Base-by-base conservation (phyloP, 2,888 invertebrate species). In the Brenthis ino region DNA sequence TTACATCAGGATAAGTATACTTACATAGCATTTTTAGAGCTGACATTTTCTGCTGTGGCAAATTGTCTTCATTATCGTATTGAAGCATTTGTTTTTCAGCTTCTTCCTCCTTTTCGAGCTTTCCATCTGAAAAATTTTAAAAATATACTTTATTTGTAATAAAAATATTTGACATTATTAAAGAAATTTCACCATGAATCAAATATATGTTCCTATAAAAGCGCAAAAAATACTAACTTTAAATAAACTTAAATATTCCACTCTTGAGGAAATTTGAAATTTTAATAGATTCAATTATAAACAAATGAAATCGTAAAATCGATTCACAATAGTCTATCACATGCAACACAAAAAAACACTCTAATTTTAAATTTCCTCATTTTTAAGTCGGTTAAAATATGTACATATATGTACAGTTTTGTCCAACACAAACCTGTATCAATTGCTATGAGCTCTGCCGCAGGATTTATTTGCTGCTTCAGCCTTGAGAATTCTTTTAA, bases 401-500 rank as follows among this genome's bases (percentile, higher is more conserved):
- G 28, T 28, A 28, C 20, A 20, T 20, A 20, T 20, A 20, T 20
- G 33, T 37, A 43, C 1, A 1, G 2, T 43, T 43, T 43, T 43
- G 1, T 8, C 1, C 13, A 8, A 16, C 6, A 28, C 28, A 50
- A 72, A 83, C 83, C 82, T 43, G 67, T 48, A 61, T 79, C 84
- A 1, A 90, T 73, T n/a, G 87, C 75, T n/a, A 84, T 75, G 0
- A 92, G 77, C 68, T 92, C 91, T 0, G 88, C 81, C 0, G 89
- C 84, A 1, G 91, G 91, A 65, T 77, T 76, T 1, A 89, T 71
- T 69, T 84, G 85, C n/a, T 86, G 85, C 63, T 86, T 92, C 24
- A 92, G 73, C 65, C 82, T 80, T 0, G 86, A 82, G 16, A 92
- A 66, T 70, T 92, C 92, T 51, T 91, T 87, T 1, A 85, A 70